A percentile compares a stretch with the other conserved stretches of the same genome.
Evolutionary conservation across 2,113 vertebrate species (phyloP).

Genomic region (Ahaetulla prasina): DNA sequence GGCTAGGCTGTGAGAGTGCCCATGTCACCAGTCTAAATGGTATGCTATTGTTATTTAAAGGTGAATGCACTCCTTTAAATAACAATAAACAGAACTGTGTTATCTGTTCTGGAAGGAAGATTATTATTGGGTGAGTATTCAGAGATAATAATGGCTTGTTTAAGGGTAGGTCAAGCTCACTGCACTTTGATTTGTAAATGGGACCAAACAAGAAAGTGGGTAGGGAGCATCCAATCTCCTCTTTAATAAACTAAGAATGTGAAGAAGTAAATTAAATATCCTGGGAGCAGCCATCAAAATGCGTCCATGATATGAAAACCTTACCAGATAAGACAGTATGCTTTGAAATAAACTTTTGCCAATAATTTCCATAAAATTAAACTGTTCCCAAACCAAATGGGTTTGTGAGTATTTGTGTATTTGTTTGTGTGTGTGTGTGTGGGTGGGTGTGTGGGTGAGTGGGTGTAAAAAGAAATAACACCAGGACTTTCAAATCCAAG

Average conservation of each 20-base stretch:
- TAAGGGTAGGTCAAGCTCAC: background rate
- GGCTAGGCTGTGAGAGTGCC: no score
- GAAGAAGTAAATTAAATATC: background rate
- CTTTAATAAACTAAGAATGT: background rate
- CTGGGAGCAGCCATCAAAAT: background rate
- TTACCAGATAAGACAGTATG: background rate
- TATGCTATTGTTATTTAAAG: no score
- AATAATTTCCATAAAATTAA: background rate
- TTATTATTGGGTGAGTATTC: background rate
- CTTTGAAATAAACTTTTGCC: background rate
- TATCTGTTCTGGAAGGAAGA: no score
- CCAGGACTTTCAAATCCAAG: background rate
- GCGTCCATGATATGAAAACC: background rate
- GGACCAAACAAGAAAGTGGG: background rate
- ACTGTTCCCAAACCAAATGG: background rate
- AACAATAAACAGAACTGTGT: no score
- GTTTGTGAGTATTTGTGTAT: background rate
- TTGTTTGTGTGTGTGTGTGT: background rate
- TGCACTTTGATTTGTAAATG: background rate
- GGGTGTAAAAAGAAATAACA: background rate
- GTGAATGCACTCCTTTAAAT: no score
- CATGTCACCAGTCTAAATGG: no score
- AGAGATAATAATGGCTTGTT: background rate
- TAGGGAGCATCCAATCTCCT: background rate
- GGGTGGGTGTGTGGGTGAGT: no score